Evolutionary conservation across 2,888 invertebrate genomes (phyloP).

Genomic region (Amphipoea lucens): DNA sequence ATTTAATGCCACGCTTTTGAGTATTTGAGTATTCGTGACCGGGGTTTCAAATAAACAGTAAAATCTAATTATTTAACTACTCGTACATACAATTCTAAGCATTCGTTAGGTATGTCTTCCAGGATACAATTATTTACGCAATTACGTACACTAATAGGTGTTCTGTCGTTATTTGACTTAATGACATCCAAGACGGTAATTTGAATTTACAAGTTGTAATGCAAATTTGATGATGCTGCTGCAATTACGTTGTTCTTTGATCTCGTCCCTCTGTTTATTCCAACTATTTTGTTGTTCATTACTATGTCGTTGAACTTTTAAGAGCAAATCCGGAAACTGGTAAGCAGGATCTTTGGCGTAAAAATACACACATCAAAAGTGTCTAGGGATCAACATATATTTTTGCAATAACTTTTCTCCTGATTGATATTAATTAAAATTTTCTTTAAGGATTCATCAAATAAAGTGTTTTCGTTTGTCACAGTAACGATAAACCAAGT

Average conservation of each 20-base stretch:
- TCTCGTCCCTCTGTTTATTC: background rate
- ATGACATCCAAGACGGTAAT: constrained; percentile 43
- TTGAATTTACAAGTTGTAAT: constrained; percentile 54
- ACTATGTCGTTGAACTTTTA: background rate
- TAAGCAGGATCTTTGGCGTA: too few species aligned
- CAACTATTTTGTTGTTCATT: background rate
- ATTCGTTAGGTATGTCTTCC: constrained; percentile 44
- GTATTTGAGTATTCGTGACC: constrained; percentile 49
- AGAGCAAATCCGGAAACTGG: background rate
- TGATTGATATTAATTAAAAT: too few species aligned
- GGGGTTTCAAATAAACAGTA: constrained; percentile 46
- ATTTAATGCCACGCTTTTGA: constrained; percentile 13
- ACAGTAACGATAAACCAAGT: too few species aligned
- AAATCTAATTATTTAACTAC: constrained; percentile 3
- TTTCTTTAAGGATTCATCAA: too few species aligned
- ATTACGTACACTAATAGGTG: constrained; percentile 36
- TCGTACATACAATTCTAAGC: constrained; percentile 39
- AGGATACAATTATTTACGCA: constrained; percentile 55
- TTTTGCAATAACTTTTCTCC: too few species aligned
- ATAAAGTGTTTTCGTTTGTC: too few species aligned
- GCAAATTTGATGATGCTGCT: constrained; percentile 27
- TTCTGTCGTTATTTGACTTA: constrained; percentile 46
- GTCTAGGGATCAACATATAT: too few species aligned
- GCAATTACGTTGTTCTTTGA: constrained; percentile 15
- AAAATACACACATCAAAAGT: too few species aligned